Percentiles rank a stretch among this genome's conserved stretches.
Evolutionary conservation across 1,140 invertebrate species (phyloP).

Genomic region (Subanguina moxae): DNA sequence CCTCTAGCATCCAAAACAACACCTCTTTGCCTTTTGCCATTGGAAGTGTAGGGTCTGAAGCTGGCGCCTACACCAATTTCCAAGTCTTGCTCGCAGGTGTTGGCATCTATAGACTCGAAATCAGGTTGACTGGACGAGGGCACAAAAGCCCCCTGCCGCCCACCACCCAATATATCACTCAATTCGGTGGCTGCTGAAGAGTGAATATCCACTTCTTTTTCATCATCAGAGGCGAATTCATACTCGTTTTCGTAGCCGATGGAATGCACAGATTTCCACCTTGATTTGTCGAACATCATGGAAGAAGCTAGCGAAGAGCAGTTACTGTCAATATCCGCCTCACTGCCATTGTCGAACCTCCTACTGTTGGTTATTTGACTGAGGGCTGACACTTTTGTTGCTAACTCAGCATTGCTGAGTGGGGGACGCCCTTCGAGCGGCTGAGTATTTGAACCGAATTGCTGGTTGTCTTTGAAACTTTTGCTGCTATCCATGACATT

Average conservation of each 20-base stretch:
- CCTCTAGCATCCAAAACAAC: constrained; percentile 10
- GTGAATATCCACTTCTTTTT: neutral
- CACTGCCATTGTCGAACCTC: constrained; percentile 9
- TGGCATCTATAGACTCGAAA: neutral
- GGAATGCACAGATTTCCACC: constrained; percentile 34
- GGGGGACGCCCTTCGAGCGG: neutral
- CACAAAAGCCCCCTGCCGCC: neutral
- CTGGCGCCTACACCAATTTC: constrained; percentile 14
- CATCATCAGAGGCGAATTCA: constrained; percentile 22
- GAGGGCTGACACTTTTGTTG: neutral
- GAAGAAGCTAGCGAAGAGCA: constrained; percentile 34
- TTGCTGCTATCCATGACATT: constrained; percentile 7
- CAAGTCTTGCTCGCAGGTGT: neutral
- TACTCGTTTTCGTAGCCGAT: constrained; percentile 46
- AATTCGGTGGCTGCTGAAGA: neutral
- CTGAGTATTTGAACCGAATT: neutral
- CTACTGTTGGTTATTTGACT: neutral
- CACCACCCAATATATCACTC: neutral
- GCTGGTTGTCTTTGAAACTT: no score
- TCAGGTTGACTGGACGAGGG: neutral
- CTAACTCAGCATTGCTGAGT: neutral
- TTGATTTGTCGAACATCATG: constrained; percentile 27
- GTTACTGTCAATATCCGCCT: constrained; percentile 36
- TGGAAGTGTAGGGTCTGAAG: neutral
- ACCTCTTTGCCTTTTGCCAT: constrained; percentile 14